Evolutionary conservation across 2,113 vertebrate species (phyloP).

Genomic region (Meriones unguiculatus): DNA sequence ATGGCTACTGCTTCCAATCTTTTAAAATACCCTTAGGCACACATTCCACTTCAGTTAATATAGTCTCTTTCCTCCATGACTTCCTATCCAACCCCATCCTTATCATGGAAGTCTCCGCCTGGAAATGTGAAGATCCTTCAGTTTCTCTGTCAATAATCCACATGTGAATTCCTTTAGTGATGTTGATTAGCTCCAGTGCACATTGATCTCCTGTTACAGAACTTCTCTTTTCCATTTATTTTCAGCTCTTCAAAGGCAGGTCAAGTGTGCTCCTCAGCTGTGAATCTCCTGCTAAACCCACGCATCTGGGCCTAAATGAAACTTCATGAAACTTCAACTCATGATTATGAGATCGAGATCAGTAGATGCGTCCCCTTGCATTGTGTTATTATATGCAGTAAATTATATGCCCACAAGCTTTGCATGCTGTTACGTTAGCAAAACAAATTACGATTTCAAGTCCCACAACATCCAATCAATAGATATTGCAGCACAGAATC

Average conservation of each 20-base stretch:
- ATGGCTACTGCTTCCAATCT: background rate
- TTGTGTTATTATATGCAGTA: background rate
- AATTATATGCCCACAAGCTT: constrained; percentile 60
- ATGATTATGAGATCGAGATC: background rate
- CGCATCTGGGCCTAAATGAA: background rate
- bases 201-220: background rate
- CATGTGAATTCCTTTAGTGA: background rate
- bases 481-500: constrained; percentile 78
- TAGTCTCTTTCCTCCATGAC: background rate
- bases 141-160: background rate
- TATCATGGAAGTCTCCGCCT: background rate
- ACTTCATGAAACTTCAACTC: background rate
- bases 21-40: background rate
- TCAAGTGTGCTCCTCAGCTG: background rate
- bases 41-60: background rate
- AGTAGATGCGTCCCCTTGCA: background rate
- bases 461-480: constrained; percentile 82
- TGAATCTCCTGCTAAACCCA: background rate
- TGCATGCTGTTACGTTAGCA: constrained; percentile 68
- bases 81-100: background rate
- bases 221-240: background rate
- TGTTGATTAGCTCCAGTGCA: background rate
- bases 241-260: background rate
- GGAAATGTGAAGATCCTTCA: background rate
- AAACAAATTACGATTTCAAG: constrained; percentile 78